Evolutionary conservation across 2,113 vertebrate genomes (phyloP).

Genomic region (Saccopteryx leptura): DNA sequence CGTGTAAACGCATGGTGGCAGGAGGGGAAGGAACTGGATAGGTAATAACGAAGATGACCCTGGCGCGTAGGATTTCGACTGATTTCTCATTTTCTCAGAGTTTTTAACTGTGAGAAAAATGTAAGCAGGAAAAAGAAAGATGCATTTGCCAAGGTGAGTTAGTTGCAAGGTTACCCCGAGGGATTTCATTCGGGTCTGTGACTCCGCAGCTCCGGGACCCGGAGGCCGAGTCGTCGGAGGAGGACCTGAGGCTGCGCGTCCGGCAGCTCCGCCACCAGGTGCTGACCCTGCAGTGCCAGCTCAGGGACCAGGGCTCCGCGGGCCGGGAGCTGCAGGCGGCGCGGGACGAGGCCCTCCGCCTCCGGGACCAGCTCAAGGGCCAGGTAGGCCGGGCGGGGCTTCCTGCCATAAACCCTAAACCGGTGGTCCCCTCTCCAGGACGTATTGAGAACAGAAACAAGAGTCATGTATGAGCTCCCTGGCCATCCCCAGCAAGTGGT

Average conservation of each 20-base stretch:
- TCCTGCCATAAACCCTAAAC: background rate
- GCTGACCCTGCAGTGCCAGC: constrained; percentile 86
- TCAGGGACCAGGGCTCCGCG: constrained; percentile 83
- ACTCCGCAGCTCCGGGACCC: background rate
- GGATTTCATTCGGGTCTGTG: accelerated
- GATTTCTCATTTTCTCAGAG: background rate
- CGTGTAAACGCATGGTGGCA: accelerated
- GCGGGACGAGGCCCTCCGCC: constrained; percentile 68
- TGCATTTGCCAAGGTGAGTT: too few species aligned
- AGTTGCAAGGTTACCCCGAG: background rate
- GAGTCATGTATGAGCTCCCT: accelerated
- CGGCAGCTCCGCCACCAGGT: constrained; percentile 83
- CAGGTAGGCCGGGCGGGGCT: constrained; percentile 82
- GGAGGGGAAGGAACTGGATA: accelerated
- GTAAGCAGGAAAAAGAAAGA: background rate
- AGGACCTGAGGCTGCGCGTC: constrained; percentile 68
- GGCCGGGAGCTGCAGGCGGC: constrained; percentile 61
- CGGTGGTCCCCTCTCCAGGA: accelerated
- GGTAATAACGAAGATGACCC: accelerated
- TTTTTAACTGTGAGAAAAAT: background rate
- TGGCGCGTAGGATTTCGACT: too few species aligned
- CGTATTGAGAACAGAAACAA: too few species aligned
- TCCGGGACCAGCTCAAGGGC: constrained; percentile 87
- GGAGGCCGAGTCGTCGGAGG: background rate
- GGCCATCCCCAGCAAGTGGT: accelerated